Evolutionary conservation across 2,888 invertebrate genomes (phyloP), one percentile per base, ranked within the genome.

Genomic region (Julus scandinavius): DNA sequence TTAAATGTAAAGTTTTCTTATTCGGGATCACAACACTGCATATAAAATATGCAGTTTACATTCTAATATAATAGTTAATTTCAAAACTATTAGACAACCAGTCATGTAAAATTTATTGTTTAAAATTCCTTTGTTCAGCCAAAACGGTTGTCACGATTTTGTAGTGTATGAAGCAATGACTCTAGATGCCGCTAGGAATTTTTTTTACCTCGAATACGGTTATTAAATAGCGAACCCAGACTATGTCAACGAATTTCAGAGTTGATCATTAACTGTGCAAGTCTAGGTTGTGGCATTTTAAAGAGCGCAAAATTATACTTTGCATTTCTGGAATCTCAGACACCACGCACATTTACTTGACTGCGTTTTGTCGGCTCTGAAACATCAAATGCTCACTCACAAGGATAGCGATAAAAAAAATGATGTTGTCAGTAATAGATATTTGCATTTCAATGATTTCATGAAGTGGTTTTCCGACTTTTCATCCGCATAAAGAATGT

Each of bases 231-330:
- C n/a, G n/a, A 63, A n/a, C 4, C 58, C 15, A 15, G 58, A 63
- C 54, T 54, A 15, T 63, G 58, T 63, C 58, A 63, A 63, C 58
- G 58, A 63, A 63, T 63, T 63, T 63, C 58, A 63, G 58, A 63
- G 58, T 20, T 63, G n/a, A 63, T n/a, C 58, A 63, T 63, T n/a
- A 63, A 63, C 58, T 63, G 58, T n/a, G 0, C 6, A 63, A 63
- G n/a, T n/a, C 58, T n/a, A n/a, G 58, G 58, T n/a, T 63, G 58
- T n/a, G 58, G 58, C 58, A 63, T 63, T 63, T 63, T n/a, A 63
- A n/a, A 63, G 58, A 63, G 58, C n/a, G 1, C n/a, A 6, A 63
- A 63, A 17, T n/a, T n/a, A 1, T 63, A 2, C 6, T 63, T 63
- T 6, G 58, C 58, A 63, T 63, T n/a, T 15, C 58, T n/a, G n/a